Percentiles rank a stretch among this genome's conserved stretches.
Conservation (phyloP, 2,888 invertebrate genomes). For the Eudasyphora cyanicolor region DNA sequence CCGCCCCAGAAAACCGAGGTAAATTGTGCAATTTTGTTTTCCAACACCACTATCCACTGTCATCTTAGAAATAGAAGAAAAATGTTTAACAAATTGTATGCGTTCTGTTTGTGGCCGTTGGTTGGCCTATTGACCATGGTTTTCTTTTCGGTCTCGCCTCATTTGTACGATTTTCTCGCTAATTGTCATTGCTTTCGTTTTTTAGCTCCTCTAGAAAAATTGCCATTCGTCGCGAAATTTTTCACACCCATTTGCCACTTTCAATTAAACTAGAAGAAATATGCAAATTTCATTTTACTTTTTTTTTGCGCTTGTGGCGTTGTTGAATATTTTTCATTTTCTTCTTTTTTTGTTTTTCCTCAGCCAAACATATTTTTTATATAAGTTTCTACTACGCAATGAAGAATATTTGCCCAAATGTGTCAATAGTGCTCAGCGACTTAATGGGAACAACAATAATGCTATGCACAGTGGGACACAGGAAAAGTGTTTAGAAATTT, state of each 20-base stretch:
- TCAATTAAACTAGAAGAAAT: conserved; percentile 59
- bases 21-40: conserved; percentile 38
- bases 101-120: neutral
- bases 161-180: conserved; percentile 21
- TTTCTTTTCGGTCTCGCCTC: neutral
- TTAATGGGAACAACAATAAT: neutral
- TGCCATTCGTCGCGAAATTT: conserved; percentile 11
- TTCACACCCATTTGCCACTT: conserved; percentile 57
- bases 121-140: conserved; percentile 55
- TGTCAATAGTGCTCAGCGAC: neutral
- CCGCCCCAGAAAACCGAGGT: conserved; percentile 55
- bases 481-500: neutral
- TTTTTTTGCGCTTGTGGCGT: conserved; percentile 41
- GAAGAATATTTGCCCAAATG: neutral
- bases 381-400: neutral
- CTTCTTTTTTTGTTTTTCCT: neutral
- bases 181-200: conserved; percentile 5
- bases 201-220: too few relatives aligned
- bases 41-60: neutral
- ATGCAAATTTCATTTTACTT: conserved; percentile 32
- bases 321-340: conserved; percentile 26
- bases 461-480: neutral
- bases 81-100: neutral
- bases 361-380: neutral
- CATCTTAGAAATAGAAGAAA: neutral